Evolutionary conservation across 2,888 invertebrate genomes (phyloP), one percentile per base, ranked within the genome.

Genomic region (Osedax frankpressi): DNA sequence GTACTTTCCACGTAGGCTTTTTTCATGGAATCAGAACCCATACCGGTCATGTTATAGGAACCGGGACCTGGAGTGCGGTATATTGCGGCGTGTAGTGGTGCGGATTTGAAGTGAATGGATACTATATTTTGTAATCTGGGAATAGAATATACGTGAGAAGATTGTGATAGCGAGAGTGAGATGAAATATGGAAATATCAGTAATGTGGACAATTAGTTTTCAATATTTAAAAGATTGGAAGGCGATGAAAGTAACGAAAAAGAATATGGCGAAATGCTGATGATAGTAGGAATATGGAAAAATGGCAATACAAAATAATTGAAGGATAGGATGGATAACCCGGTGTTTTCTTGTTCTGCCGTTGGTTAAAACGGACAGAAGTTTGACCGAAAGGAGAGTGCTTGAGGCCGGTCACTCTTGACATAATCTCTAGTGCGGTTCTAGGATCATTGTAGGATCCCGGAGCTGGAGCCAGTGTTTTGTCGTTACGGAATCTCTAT

Each of bases 311-410:
- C n/a, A 6, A 70, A n/a, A 25, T 14, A 3, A n/a, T n/a, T 60
- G 60, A n/a, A n/a, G n/a, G n/a, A n/a, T n/a, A n/a, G n/a, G n/a
- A n/a, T n/a, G n/a, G n/a, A n/a, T 76, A 75, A 83, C 83, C 83
- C 76, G 83, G 83, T n/a, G 79, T 78, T 74, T 76, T 76, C 76
- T 79, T 81, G 27, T 73, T 70, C 27, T 76, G 78, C 63, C 74
- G 75, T 2, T 76, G 78, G 27, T 78, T 76, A 75, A 84, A 84
- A 63, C 84, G 76, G 2, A 81, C 80, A 2, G 83, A 80, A 0
- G 84, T 83, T 76, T 83, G 82, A 24, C 83, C 82, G 76, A 84
- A 84, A 2, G 84, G 84, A 74, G 82, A 83, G 73, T 81, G 78
- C 74, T 84, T 84, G 67, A 84, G 77, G 19, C 84, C 83, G 3